Evolutionary conservation across 2,113 vertebrate species (phyloP), one percentile per base, ranked within the genome.

Genomic region (Argyrosomus japonicus): DNA sequence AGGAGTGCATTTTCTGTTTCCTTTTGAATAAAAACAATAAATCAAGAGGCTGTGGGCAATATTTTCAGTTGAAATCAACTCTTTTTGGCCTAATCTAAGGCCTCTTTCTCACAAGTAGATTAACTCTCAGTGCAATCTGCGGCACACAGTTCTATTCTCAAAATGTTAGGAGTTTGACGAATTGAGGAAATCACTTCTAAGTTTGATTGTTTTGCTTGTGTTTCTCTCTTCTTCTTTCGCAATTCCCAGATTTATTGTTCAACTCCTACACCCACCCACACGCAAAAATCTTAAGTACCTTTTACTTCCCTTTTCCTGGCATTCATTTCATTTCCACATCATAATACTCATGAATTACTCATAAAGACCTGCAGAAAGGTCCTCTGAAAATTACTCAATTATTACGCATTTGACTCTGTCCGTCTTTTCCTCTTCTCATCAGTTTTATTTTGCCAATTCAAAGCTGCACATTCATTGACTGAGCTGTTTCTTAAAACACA

Each of bases 261-360:
- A 36, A 27, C 29, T 51, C 61, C 29, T 45, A 14, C 68, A 19
- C n/a, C 48, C 17, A 27, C 18, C 12, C 36, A 15, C 57, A 56
- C 51, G 61, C 29, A 79, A 36, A 76, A 32, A 40, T 23, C 21
- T 61, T 11, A 43, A 40, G 27, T 47, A 23, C 11, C 57, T 17
- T 61, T 48, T 27, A 11, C 18, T 56, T 50, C 6, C 21, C 15
- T 72, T 12, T 29, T 68, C 45, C 62, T 43, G 50, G 32, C n/a
- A 14, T 68, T 76, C 23, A 69, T 87, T 53, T 14, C 45, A 40
- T 40, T 40, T 69, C 14, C 45, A 64, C n/a, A 57, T 54, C 57
- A 68, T 25, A 67, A 63, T 64, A 60, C 36, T 72, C 58, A 61
- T 83, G 45, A 84, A 86, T 77, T 73, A 72, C 23, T 84, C 45